Conservation (phyloP, 2,888 invertebrate species). For the Amphipoea lucens region DNA sequence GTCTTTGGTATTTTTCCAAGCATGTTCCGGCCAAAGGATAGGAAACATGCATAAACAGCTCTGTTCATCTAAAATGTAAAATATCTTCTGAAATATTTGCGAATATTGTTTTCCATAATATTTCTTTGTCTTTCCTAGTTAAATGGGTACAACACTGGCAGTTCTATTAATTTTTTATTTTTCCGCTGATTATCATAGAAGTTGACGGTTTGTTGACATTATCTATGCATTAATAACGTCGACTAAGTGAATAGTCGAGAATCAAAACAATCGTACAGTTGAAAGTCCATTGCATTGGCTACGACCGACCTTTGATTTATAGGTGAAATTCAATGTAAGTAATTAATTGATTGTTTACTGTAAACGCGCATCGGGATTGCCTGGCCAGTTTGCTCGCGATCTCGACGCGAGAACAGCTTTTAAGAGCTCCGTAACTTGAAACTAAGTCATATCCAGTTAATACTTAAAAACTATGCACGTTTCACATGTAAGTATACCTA, state of each 20-base stretch:
- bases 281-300: conserved; percentile 45
- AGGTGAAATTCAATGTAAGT: conserved; percentile 36
- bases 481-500: conserved; percentile 36
- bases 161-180: not conserved
- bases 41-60: not conserved
- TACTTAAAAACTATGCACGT: conserved; percentile 28
- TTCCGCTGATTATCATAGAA: conserved; percentile 5
- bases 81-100: not conserved
- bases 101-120: not conserved
- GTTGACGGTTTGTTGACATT: conserved; percentile 39
- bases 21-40: not conserved
- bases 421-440: not conserved
- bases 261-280: conserved; percentile 41
- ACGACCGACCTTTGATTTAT: conserved; percentile 49
- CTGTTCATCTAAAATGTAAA: not conserved
- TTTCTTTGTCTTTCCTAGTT: not conserved
- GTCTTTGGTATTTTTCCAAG: not conserved
- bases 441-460: not conserved
- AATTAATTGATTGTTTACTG: conserved; percentile 28
- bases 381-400: conserved; percentile 19
- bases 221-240: conserved; percentile 12
- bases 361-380: conserved; percentile 17
- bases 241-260: conserved; percentile 29
- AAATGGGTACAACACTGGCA: not conserved
- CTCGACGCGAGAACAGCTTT: conserved; percentile 17